Percentiles rank a stretch among this genome's conserved stretches.
These are phyloP conservation scores for Campopleginae sp. DNA, from an alignment of 2,888 invertebrate species.

Conservation along the genomic window DNA sequence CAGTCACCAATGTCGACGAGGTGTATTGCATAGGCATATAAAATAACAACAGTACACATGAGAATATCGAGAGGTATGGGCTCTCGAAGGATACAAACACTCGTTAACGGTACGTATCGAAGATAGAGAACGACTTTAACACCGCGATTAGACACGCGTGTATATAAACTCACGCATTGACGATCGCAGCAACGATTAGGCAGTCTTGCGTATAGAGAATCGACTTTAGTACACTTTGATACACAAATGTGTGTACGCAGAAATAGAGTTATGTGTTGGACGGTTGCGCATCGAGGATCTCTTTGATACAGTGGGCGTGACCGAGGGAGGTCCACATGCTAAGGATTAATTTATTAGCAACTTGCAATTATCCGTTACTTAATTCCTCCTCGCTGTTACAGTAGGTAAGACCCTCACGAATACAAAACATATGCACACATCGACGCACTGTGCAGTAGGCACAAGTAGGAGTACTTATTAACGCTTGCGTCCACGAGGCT, in stretches of 20 bases:
- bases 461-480: constrained; percentile 47
- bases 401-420: constrained; percentile 33
- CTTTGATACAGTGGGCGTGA: constrained; percentile 77
- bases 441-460: constrained; percentile 34
- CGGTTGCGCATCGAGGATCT: constrained; percentile 54
- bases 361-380: constrained; percentile 81
- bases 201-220: constrained; percentile 68
- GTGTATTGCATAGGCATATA: constrained; percentile 19
- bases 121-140: constrained; percentile 57
- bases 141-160: constrained; percentile 58
- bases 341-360: constrained; percentile 80
- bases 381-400: constrained; percentile 69
- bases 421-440: constrained; percentile 8
- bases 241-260: neutral
- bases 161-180: constrained; percentile 44
- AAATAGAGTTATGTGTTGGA: constrained; percentile 27
- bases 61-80: constrained; percentile 8
- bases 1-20: constrained; percentile 24
- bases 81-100: constrained; percentile 39
- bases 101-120: constrained; percentile 58
- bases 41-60: constrained; percentile 30
- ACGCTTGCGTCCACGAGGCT: constrained; percentile 29
- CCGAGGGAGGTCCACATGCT: constrained; percentile 74
- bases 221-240: constrained; percentile 26
- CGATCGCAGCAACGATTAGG: constrained; percentile 75